These are phyloP conservation scores for Nesogale talazaci DNA, from an alignment of 2,113 vertebrate genomes.

Conservation along the genomic window DNA sequence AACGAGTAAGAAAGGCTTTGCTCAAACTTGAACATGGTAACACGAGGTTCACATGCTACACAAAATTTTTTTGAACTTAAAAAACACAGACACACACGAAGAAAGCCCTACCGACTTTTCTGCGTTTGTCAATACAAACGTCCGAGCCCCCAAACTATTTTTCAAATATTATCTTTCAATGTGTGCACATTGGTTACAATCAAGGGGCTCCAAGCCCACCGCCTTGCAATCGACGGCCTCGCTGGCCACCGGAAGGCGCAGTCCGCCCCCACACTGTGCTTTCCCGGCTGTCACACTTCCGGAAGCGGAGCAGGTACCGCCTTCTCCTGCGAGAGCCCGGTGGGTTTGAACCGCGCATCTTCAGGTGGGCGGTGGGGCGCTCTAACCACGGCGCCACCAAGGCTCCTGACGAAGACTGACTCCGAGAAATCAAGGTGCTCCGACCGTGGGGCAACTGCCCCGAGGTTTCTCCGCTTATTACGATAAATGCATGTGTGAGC, in stretches of 20 bases:
- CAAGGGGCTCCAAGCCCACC: not conserved
- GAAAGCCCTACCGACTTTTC: not conserved
- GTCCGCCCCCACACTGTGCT: not conserved
- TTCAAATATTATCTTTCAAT: conserved; percentile 3
- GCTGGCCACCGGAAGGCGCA: not conserved
- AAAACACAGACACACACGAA: too few species aligned
- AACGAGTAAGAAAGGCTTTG: not conserved
- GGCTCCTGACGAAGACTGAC: not conserved
- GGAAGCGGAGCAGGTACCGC: not conserved
- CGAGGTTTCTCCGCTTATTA: not conserved
- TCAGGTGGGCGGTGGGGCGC: too few species aligned
- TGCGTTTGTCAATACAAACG: not conserved
- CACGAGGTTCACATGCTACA: not conserved
- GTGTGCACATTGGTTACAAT: too few species aligned
- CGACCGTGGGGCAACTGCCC: not conserved
- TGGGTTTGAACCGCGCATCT: not conserved
- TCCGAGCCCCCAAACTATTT: not conserved
- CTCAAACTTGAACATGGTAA: conserved; percentile 20
- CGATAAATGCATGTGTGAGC: not conserved
- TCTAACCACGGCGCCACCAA: not conserved
- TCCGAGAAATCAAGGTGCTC: not conserved
- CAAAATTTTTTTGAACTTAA: not conserved
- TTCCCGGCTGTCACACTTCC: not conserved
- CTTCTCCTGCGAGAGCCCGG: too few species aligned
- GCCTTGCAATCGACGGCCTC: not conserved